Conservation (phyloP, 2,113 vertebrate genomes). For the Taxidea taxus region DNA sequence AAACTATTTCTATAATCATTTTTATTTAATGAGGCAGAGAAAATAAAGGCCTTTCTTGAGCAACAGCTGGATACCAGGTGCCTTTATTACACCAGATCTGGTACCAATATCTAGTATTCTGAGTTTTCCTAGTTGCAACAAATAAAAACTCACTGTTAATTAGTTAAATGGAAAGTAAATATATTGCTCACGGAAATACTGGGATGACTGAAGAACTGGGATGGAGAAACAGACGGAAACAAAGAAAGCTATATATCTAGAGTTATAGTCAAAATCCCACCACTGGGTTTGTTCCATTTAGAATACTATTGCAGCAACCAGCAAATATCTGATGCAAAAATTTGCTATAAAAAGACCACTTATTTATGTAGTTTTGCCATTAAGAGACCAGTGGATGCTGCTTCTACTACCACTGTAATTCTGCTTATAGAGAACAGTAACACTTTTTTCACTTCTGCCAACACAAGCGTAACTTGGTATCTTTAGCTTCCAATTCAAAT, state of each 20-base stretch:
- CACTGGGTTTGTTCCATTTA: not conserved
- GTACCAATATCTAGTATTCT: not conserved
- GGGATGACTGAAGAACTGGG: not conserved
- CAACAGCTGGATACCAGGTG: not conserved
- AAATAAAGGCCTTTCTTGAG: not conserved
- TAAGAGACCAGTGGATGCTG: not conserved
- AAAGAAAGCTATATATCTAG: not conserved
- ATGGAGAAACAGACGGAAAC: not conserved
- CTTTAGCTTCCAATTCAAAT: conserved; percentile 15
- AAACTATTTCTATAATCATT: not conserved
- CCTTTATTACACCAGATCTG: not conserved
- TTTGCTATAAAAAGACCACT: not conserved
- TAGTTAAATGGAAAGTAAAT: not conserved
- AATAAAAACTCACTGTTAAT: not conserved
- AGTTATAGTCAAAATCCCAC: not conserved
- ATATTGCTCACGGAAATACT: not conserved
- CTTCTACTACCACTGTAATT: not conserved
- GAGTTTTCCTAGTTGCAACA: not conserved
- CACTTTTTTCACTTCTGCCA: not conserved
- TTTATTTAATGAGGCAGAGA: not conserved
- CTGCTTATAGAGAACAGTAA: not conserved
- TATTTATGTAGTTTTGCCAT: not conserved
- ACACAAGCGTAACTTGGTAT: not conserved
- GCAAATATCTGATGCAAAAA: not conserved
- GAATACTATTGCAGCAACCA: not conserved